Percentiles rank a stretch among this genome's conserved stretches.
phyloP scores from a whole-genome alignment of 2,797 vertebrate species.

The Sebastes melanostomus region DNA sequence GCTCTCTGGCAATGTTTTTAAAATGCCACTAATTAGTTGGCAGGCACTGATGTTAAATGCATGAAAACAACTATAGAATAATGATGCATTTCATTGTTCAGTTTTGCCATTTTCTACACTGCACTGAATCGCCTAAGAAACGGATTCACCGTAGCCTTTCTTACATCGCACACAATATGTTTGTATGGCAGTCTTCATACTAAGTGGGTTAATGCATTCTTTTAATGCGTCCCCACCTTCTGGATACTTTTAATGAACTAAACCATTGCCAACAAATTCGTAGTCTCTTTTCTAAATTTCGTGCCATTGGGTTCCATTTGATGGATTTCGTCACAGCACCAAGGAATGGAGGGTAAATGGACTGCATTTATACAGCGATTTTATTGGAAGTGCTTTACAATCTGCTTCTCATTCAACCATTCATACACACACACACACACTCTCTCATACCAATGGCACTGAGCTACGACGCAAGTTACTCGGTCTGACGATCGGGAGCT shows the following conservation, averaged over 20 bases:
- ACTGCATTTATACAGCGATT: not conserved
- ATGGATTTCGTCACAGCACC: not conserved
- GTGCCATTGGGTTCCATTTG: not conserved
- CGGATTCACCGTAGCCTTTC: not conserved
- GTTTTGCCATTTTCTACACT: not conserved
- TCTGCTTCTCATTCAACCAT: not conserved
- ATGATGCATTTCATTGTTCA: not conserved
- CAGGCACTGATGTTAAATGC: not conserved
- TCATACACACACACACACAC: not conserved
- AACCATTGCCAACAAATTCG: not conserved
- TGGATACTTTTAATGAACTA: not conserved
- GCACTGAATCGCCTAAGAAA: not conserved
- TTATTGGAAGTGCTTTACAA: conserved; percentile 2
- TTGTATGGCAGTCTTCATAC: not conserved
- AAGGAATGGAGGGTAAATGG: not conserved
- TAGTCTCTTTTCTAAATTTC: not conserved
- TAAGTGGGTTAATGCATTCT: not conserved
- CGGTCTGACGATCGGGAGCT: not conserved
- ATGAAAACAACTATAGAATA: not conserved
- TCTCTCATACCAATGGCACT: no score
- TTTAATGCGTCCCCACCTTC: not conserved
- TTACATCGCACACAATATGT: not conserved
- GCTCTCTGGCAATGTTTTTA: not conserved
- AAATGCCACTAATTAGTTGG: not conserved
- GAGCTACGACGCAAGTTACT: not conserved